Percentiles rank a stretch among this genome's conserved stretches.
These are phyloP conservation scores for Ligdia adustata DNA, from an alignment of 2,888 invertebrate genomes.

Conservation along the genomic window DNA sequence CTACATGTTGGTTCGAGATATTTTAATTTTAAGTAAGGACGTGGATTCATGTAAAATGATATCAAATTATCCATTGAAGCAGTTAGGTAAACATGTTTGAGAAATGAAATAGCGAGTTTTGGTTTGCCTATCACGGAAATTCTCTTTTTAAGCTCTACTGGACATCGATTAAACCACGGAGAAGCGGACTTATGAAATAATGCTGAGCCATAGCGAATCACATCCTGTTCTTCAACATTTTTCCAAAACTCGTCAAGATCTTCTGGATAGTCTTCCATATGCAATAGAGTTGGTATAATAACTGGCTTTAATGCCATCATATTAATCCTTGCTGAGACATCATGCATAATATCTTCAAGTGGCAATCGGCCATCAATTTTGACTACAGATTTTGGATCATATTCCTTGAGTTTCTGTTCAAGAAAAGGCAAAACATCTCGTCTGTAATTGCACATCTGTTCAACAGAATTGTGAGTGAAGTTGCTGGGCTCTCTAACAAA, in stretches of 20 bases:
- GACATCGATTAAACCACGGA: slow-evolving; percentile 85
- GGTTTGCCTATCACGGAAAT: slow-evolving; percentile 74
- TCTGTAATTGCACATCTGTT: slow-evolving; percentile 80
- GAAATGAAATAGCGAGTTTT: slow-evolving; percentile 83
- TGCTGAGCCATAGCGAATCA: slow-evolving; percentile 51
- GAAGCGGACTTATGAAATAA: slow-evolving; percentile 72
- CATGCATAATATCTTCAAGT: slow-evolving; percentile 73
- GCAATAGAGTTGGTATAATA: slow-evolving; percentile 67
- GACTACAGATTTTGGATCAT: slow-evolving; percentile 81
- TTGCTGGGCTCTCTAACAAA: slow-evolving; percentile 74
- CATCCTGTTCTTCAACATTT: slow-evolving; percentile 52
- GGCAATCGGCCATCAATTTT: slow-evolving; percentile 84
- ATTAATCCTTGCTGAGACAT: slow-evolving; percentile 69
- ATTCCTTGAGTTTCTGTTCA: slow-evolving; percentile 77
- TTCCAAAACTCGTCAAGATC: slow-evolving; percentile 73
- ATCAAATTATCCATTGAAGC: slow-evolving; percentile 77
- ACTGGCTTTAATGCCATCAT: slow-evolving; percentile 58
- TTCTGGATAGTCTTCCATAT: slow-evolving; percentile 62
- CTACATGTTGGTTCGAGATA: slow-evolving; percentile 85
- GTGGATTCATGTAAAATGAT: slow-evolving; percentile 85
- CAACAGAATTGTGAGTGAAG: slow-evolving; percentile 64
- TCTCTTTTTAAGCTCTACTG: slow-evolving; percentile 85
- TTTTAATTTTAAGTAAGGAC: slow-evolving; percentile 82
- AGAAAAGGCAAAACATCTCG: slow-evolving; percentile 68
- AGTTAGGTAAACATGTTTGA: slow-evolving; percentile 85